A percentile compares a stretch with the other conserved stretches of the same genome.
Conservation (phyloP, 2,797 vertebrate genomes). For the Apogon hyalosoma region DNA sequence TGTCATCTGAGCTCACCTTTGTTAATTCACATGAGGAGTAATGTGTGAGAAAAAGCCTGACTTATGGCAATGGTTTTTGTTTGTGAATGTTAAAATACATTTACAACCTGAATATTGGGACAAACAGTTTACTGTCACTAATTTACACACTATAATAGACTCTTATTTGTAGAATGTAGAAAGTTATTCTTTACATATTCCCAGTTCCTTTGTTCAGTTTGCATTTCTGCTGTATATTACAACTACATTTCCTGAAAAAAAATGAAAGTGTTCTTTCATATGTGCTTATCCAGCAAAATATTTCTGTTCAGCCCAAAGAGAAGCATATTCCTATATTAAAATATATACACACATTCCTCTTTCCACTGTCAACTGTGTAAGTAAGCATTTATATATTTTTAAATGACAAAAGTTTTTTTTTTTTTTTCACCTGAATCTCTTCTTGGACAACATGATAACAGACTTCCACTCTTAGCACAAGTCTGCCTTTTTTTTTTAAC, state of each 20-base stretch:
- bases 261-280: conserved; percentile 79
- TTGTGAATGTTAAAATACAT: conserved; percentile 82
- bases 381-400: conserved; percentile 77
- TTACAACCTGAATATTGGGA: conserved; percentile 85
- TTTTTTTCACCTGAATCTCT: conserved; percentile 84
- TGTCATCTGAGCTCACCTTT: conserved; percentile 33
- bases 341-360: conserved; percentile 86
- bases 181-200: conserved; percentile 82
- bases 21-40: conserved; percentile 48
- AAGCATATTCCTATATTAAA: conserved; percentile 83
- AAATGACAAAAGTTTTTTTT: conserved; percentile 58
- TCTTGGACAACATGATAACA: conserved; percentile 89
- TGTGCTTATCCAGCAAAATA: conserved; percentile 86
- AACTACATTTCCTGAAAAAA: conserved; percentile 81
- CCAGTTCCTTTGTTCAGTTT: conserved; percentile 77
- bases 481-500: conserved; percentile 85
- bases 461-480: conserved; percentile 85
- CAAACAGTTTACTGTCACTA: conserved; percentile 83
- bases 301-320: conserved; percentile 79
- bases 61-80: conserved; percentile 67
- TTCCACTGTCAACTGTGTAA: conserved; percentile 69
- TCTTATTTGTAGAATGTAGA: conserved; percentile 83
- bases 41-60: conserved; percentile 63
- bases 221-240: conserved; percentile 74
- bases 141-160: conserved; percentile 83